Conservation (phyloP, 2,888 invertebrate genomes). For the Spatulosminthurus flaviceps region DNA sequence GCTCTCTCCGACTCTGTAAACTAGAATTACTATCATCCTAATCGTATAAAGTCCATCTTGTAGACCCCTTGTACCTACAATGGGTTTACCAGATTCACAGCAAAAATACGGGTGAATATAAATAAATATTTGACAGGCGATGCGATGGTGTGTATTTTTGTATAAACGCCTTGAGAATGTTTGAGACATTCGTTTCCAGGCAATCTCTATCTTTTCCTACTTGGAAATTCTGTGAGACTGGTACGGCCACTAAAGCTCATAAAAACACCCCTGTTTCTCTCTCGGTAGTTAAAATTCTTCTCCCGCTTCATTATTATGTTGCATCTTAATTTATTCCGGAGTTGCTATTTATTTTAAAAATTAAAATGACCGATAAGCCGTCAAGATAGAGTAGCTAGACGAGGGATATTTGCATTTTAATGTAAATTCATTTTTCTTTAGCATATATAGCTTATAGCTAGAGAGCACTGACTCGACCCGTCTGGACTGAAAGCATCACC, state of each 20-base stretch:
- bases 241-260: neutral
- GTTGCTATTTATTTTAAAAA: slow-evolving; percentile 30
- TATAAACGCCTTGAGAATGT: too few species aligned
- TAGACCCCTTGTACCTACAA: neutral
- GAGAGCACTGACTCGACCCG: too few species aligned
- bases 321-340: neutral
- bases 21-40: too few species aligned
- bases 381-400: slow-evolving; percentile 7
- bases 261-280: neutral
- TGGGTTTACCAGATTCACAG: neutral
- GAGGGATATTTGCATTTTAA: slow-evolving; percentile 25
- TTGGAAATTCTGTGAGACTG: too few species aligned
- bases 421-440: slow-evolving; percentile 16
- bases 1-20: neutral
- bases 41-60: neutral
- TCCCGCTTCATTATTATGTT: slow-evolving; percentile 8
- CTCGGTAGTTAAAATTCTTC: slow-evolving; percentile 13
- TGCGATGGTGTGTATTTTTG: neutral
- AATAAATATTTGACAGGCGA: slow-evolving; percentile 25
- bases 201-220: too few species aligned
- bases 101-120: slow-evolving; percentile 8
- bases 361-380: slow-evolving; percentile 24
- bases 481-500: neutral
- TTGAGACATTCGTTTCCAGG: neutral
- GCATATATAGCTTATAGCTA: neutral